Conservation (phyloP, 1,140 invertebrate species). For the Trichogramma pretiosum region DNA sequence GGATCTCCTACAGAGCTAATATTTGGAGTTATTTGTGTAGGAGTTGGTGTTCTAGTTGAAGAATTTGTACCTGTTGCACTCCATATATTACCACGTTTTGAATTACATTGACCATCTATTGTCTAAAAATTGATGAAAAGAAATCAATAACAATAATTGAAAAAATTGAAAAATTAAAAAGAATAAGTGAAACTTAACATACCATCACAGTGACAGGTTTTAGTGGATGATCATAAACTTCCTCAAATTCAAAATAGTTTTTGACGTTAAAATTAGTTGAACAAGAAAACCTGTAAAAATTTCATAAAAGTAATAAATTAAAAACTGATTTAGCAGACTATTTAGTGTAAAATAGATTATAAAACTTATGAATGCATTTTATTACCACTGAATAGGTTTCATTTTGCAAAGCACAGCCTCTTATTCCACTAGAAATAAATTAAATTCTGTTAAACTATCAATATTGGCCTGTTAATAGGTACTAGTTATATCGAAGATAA, state of each 20-base stretch:
- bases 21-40: constrained; percentile 39
- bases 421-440: no score
- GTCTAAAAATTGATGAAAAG: constrained; percentile 29
- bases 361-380: no score
- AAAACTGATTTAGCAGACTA: no score
- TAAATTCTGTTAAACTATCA: no score
- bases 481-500: no score
- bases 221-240: constrained; percentile 37
- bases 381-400: constrained; percentile 30
- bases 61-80: constrained; percentile 39
- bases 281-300: constrained; percentile 26
- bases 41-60: constrained; percentile 45
- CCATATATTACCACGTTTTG: constrained; percentile 40
- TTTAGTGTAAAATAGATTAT: no score
- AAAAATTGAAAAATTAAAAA: constrained; percentile 1
- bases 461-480: no score
- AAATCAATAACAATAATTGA: constrained; percentile 5
- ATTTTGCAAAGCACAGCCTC: constrained; percentile 20
- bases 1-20: constrained; percentile 50
- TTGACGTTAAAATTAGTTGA: constrained; percentile 21
- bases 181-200: background rate
- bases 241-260: constrained; percentile 24
- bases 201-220: constrained; percentile 46
- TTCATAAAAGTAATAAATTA: constrained; percentile 3
- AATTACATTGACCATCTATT: constrained; percentile 41